phyloP scores from a whole-genome alignment of 2,113 vertebrate genomes.

The Oryzias curvinotus region DNA sequence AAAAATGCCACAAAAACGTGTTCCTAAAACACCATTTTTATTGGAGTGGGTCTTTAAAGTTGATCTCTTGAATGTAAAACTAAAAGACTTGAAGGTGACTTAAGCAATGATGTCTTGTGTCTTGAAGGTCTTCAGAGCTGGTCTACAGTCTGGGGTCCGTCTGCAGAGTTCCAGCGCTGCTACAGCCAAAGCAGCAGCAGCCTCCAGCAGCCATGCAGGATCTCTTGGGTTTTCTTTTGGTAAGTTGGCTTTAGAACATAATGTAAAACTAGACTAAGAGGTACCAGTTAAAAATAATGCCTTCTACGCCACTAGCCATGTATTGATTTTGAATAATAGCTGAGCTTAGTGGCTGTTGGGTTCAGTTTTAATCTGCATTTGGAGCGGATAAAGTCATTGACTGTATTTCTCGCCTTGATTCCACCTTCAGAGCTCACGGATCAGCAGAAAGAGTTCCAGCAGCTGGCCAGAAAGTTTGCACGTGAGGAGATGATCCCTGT shows the following conservation, averaged over 20 bases:
- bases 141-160: conserved; percentile 73
- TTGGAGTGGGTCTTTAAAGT: background rate
- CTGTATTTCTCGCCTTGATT: background rate
- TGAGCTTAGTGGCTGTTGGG: background rate
- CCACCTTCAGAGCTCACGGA: conserved; percentile 81
- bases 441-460: conserved; percentile 93
- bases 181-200: conserved; percentile 56
- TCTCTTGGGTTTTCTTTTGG: conserved; percentile 85
- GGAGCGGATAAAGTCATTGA: no score
- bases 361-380: no score
- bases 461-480: conserved; percentile 88
- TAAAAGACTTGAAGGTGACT: background rate
- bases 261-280: background rate
- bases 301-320: no score
- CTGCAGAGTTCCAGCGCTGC: conserved; percentile 72
- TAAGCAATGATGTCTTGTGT: background rate
- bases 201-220: conserved; percentile 30
- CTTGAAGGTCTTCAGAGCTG: conserved; percentile 72
- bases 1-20: background rate
- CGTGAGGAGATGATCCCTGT: conserved; percentile 88
- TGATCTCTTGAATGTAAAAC: background rate
- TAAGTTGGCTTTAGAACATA: conserved; percentile 47
- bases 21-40: no score
- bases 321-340: background rate
- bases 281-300: no score